Evolutionary conservation across 2,113 vertebrate species (phyloP), one percentile per base, ranked within the genome.

Genomic region (Calidris pugnax): DNA sequence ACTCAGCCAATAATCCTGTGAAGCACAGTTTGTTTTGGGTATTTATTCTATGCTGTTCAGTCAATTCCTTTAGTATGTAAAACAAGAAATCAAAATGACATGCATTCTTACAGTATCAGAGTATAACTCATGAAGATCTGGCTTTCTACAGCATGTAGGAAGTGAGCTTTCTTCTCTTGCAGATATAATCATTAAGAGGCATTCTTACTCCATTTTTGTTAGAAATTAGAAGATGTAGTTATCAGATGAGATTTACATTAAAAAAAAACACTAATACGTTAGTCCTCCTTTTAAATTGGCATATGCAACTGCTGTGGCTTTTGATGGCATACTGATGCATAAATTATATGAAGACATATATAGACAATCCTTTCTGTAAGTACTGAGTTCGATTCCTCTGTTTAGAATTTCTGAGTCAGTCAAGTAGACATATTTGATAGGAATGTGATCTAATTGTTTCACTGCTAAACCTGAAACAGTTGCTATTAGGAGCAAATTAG

Each of bases 401-500:
- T 71, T 93, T 85, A 91, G 78, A 77, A 84, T 86, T 81, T 93
- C 85, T 93, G 86, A 95, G 96, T 89, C 66, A 86, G 48, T 82
- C 48, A 85, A 95, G 51, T 87, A 92, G 71, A 87, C 4, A 17
- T 66, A 93, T 94, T 87, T 89, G 79, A 94, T 95, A 91, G 83
- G 63, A 87, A 92, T 62, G 56, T 90, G 87, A 78, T 93, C 28
- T 93, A 96, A 97, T 87, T 96, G 85, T 96, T 96, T 97, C 88
- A 94, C 91, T 95, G 50, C 57, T 87, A 95, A 96, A 86, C 87
- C 79, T 95, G 85, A 97, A 97, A 94, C 50, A 72, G 87, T 82
- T 96, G 63, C 87, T 91, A 87, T 97, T 96, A 88, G 67, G 74
- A 79, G 91, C 93, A 96, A 96, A 95, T 97, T 91, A 96, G 73